These are phyloP conservation scores for Volucella inanis DNA, from an alignment of 2,888 invertebrate genomes.

Conservation along the genomic window DNA sequence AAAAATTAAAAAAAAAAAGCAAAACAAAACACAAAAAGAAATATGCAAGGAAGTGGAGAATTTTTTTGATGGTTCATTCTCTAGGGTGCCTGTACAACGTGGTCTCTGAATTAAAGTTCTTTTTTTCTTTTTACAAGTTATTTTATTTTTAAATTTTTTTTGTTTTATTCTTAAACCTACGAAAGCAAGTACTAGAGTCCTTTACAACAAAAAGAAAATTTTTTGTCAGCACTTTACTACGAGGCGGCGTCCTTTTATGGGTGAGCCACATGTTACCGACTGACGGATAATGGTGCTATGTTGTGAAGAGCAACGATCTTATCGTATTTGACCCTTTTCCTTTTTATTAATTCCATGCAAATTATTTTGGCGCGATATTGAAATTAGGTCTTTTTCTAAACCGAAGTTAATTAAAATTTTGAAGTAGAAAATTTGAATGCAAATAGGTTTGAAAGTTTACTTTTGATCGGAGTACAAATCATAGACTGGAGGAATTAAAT, in stretches of 20 bases:
- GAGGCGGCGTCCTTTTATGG: slow-evolving; percentile 63
- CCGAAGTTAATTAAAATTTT: slow-evolving; percentile 22
- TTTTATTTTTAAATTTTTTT: slow-evolving; percentile 27
- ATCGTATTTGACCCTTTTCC: slow-evolving; percentile 29
- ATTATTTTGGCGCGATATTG: slow-evolving; percentile 24
- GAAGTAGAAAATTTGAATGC: not conserved
- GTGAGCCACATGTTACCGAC: slow-evolving; percentile 59
- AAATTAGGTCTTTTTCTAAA: slow-evolving; percentile 20
- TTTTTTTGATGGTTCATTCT: slow-evolving; percentile 35
- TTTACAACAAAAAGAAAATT: slow-evolving; percentile 58
- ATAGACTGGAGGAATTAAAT: no score
- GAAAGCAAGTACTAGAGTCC: slow-evolving; percentile 43
- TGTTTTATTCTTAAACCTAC: slow-evolving; percentile 19
- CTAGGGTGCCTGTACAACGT: slow-evolving; percentile 15
- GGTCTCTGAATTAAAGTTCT: slow-evolving; percentile 22
- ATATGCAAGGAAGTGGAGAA: slow-evolving; percentile 49
- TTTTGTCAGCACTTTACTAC: slow-evolving; percentile 55
- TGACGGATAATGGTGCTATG: slow-evolving; percentile 34
- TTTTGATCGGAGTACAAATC: no score
- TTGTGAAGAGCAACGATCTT: slow-evolving; percentile 1
- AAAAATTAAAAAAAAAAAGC: slow-evolving; percentile 23
- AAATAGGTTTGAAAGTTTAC: no score
- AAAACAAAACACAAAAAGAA: slow-evolving; percentile 30
- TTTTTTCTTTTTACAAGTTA: slow-evolving; percentile 2
- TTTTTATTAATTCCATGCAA: slow-evolving; percentile 57